Evolutionary conservation across 2,797 vertebrate species (phyloP), one percentile per base, ranked within the genome.

Genomic region (Pelodytes ibericus): DNA sequence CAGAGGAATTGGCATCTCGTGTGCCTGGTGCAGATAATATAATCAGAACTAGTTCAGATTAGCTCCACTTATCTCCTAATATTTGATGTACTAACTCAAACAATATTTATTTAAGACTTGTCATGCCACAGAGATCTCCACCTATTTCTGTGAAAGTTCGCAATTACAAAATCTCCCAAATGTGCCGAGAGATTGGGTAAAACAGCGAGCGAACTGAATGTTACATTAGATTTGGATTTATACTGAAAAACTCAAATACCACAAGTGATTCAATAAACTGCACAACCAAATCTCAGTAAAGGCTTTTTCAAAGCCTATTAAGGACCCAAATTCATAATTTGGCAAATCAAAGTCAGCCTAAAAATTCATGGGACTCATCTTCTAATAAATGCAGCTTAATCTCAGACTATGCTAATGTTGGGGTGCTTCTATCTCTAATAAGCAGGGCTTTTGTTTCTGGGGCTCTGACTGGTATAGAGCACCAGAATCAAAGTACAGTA

Each of bases 31-130:
- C 33, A 60, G 53, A 78, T 78, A 67, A 26, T 36, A 24, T 72
- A 67, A 78, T 78, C 75, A 70, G 67, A 41, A 44, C 58, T 56
- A 41, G 26, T 25, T 36, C 20, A 57, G 68, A 77, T 77, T 72
- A 72, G 22, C 33, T 6, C 11, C 29, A 9, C 70, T 67, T 78
- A 78, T 78, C 75, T 67, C 18, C 62, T 31, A 78, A 78, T 72
- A 78, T 67, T 72, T 72, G 39, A 71, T 72, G 58, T 77, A 66
- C 75, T 44, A 24, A 67, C 56, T 49, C 18, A 13, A 41, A 67
- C 70, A 78, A 67, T 78, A 66, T 78, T 78, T 78, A 56, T 20
- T 1, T 71, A 18, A 31, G 13, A 3, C 29, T 15, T 60, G 75
- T 26, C 70, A 25, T 69, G 66, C 66, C 66, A 62, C 69, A 31